These are phyloP conservation scores for Octodonta nipae DNA, from an alignment of 2,888 invertebrate species.

Conservation along the genomic window DNA sequence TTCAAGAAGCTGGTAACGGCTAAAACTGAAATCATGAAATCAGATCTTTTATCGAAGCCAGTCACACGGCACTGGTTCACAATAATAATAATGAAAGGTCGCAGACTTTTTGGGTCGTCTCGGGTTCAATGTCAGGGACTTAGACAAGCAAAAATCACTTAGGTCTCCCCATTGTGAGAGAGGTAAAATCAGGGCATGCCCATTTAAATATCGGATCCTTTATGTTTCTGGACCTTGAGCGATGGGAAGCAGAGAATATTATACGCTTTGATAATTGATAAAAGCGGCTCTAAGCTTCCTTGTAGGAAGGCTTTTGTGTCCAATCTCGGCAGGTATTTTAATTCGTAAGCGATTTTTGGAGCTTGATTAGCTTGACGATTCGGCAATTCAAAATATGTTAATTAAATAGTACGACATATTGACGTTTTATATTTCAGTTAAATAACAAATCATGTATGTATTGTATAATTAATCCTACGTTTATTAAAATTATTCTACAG, in stretches of 20 bases:
- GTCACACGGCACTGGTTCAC: slow-evolving; percentile 9
- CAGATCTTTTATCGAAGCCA: too few species aligned
- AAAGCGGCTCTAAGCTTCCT: slow-evolving; percentile 8
- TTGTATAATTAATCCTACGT: too few species aligned
- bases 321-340: too few species aligned
- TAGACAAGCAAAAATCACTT: slow-evolving; percentile 14
- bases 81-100: slow-evolving; percentile 15
- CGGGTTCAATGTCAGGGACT: slow-evolving; percentile 18
- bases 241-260: slow-evolving; percentile 10
- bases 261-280: slow-evolving; percentile 14
- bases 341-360: too few species aligned
- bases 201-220: slow-evolving; percentile 15
- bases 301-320: slow-evolving; percentile 2
- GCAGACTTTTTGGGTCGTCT: slow-evolving; percentile 19
- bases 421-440: too few species aligned
- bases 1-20: too few species aligned
- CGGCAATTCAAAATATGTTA: too few species aligned
- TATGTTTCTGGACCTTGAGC: background rate
- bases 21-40: too few species aligned
- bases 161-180: slow-evolving; percentile 13
- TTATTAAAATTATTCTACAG: too few species aligned
- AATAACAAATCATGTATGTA: too few species aligned
- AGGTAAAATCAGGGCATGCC: slow-evolving; percentile 16
- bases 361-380: too few species aligned
- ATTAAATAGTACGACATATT: too few species aligned